Percentiles rank a stretch among this genome's conserved stretches.
Evolutionary conservation across 2,113 vertebrate genomes (phyloP).

Genomic region (Oceanites oceanicus): DNA sequence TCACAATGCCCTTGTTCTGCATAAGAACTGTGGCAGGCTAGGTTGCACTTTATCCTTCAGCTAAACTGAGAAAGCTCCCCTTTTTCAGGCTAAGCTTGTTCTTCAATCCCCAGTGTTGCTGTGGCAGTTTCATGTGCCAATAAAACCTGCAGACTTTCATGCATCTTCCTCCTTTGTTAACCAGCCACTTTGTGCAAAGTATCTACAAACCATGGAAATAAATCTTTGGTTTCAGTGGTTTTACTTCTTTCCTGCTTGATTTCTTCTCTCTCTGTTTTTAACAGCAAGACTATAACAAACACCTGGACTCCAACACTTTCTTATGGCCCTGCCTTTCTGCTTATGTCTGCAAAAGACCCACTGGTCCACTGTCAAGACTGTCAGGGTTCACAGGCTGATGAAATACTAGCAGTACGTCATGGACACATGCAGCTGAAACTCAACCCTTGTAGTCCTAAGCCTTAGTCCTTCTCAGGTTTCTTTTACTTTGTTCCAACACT

Average conservation of each 20-base stretch:
- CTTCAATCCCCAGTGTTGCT: background rate
- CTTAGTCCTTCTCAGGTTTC: background rate
- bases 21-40: background rate
- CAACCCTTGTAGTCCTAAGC: background rate
- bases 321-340: background rate
- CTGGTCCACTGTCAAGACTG: background rate
- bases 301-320: background rate
- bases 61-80: background rate
- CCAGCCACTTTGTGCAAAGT: background rate
- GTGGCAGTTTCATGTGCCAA: background rate
- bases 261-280: background rate
- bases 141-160: background rate
- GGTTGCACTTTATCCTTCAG: background rate
- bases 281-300: background rate
- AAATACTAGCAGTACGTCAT: background rate
- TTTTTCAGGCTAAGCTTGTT: background rate
- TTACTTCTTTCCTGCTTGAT: background rate
- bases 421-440: rapidly evolving
- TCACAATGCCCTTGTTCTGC: background rate
- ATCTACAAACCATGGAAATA: background rate
- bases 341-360: background rate
- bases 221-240: background rate
- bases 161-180: background rate
- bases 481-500: background rate
- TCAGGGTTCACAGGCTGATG: background rate